Evolutionary conservation across 1,140 invertebrate species (phyloP).

Genomic region (Drosophila takahashii): DNA sequence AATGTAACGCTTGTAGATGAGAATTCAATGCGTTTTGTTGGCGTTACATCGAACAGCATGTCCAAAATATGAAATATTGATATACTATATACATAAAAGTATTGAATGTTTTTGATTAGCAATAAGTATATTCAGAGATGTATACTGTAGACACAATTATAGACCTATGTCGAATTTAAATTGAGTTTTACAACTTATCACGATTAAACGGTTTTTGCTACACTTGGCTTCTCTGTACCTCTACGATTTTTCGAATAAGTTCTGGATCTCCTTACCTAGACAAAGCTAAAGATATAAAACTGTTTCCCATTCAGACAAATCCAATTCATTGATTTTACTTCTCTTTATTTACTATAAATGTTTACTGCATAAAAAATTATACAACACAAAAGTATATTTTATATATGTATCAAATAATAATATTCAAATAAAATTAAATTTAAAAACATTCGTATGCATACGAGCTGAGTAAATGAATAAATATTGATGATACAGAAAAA

Average conservation of each 20-base stretch:
- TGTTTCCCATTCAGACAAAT: background rate
- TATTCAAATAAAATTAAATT: conserved; percentile 65
- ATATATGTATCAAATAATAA: conserved; percentile 68
- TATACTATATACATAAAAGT: conserved; percentile 7
- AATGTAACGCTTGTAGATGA: conserved; percentile 53
- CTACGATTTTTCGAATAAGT: conserved; percentile 1
- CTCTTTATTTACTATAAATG: conserved; percentile 76
- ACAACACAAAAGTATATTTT: conserved; percentile 78
- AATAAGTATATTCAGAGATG: conserved; percentile 6
- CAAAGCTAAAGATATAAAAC: background rate
- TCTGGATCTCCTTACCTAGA: background rate
- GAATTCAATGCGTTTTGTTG: conserved; percentile 53
- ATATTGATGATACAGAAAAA: conserved; percentile 56
- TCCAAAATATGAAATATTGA: conserved; percentile 51
- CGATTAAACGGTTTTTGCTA: conserved; percentile 40
- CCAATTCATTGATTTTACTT: conserved; percentile 33
- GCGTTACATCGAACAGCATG: conserved; percentile 64
- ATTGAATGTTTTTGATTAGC: conserved; percentile 1
- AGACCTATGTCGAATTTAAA: conserved; percentile 13
- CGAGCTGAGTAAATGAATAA: conserved; percentile 64
- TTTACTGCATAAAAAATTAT: conserved; percentile 79
- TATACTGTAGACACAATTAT: background rate
- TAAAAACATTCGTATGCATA: conserved; percentile 74
- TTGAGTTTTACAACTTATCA: conserved; percentile 3
- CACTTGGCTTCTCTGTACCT: conserved; percentile 55